These are phyloP conservation scores for Erebia aethiops DNA, from an alignment of 2,888 invertebrate species.

Conservation along the genomic window DNA sequence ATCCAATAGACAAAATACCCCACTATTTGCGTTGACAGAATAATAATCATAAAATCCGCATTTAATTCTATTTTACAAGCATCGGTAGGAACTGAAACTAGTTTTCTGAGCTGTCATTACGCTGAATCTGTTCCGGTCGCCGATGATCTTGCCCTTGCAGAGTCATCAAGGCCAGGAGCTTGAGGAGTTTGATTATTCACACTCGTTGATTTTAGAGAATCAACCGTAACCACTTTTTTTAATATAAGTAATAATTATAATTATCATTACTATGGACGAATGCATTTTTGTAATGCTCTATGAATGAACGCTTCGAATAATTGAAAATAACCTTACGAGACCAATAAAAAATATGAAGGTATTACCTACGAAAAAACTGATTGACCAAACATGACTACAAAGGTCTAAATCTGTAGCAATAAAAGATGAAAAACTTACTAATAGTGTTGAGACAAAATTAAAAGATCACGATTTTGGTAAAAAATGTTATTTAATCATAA, in stretches of 20 bases:
- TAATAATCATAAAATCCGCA: conserved; percentile 10
- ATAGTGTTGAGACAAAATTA: neutral
- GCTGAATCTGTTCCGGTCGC: conserved; percentile 26
- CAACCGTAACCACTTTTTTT: conserved; percentile 19
- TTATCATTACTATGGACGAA: neutral
- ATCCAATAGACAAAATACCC: neutral
- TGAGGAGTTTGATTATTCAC: conserved; percentile 11
- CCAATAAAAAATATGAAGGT: neutral
- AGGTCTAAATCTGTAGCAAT: neutral
- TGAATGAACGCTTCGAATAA: neutral
- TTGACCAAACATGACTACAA: neutral
- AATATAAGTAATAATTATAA: neutral
- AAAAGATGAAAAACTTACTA: neutral
- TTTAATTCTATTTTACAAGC: neutral
- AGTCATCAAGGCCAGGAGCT: conserved; percentile 29
- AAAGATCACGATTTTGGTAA: neutral
- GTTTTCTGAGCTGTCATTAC: conserved; percentile 17
- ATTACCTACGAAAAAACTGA: conserved; percentile 1
- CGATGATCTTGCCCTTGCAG: conserved; percentile 28
- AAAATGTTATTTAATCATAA: neutral
- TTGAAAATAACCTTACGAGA: conserved; percentile 4
- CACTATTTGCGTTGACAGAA: neutral
- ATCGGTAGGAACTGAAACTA: conserved; percentile 12
- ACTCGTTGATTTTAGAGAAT: conserved; percentile 9
- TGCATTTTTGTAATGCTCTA: neutral